Conservation (phyloP, 2,113 vertebrate genomes). For the Microtus oregoni region DNA sequence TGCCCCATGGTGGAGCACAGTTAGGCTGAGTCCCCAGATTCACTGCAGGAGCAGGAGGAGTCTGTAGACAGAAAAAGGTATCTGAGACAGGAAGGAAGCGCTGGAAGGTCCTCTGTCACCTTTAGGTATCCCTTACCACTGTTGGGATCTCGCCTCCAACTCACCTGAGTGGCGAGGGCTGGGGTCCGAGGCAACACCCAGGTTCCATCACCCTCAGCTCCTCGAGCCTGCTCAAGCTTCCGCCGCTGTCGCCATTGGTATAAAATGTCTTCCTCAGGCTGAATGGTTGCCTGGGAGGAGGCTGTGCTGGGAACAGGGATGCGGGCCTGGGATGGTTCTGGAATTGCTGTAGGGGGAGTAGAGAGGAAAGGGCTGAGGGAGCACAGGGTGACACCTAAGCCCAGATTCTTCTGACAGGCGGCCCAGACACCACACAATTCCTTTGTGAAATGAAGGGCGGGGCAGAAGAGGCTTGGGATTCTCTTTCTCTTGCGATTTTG, state of each 20-base stretch:
- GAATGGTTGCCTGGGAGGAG: constrained; percentile 49
- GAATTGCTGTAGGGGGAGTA: constrained; percentile 1
- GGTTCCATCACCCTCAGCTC: constrained; percentile 66
- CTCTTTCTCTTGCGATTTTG: neutral
- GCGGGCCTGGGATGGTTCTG: constrained; percentile 1
- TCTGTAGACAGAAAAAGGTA: neutral
- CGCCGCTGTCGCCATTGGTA: constrained; percentile 94
- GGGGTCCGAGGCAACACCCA: constrained; percentile 41
- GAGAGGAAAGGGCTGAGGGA: neutral
- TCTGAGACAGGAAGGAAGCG: neutral
- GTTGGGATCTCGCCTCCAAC: neutral
- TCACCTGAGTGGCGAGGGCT: constrained; percentile 41
- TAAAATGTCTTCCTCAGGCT: constrained; percentile 92
- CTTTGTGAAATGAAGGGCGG: neutral
- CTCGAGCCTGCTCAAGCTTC: constrained; percentile 91
- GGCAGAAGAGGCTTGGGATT: neutral
- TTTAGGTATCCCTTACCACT: neutral
- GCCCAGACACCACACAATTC: neutral
- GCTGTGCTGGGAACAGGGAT: neutral
- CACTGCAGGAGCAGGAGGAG: neutral
- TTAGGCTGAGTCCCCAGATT: constrained; percentile 29
- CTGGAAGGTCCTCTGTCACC: neutral
- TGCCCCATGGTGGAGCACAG: neutral
- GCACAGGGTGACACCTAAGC: neutral
- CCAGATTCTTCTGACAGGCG: neutral